Percentiles rank a stretch among this genome's conserved stretches.
Evolutionary conservation across 2,888 invertebrate species (phyloP).

Genomic region (Lucinisca nassula): DNA sequence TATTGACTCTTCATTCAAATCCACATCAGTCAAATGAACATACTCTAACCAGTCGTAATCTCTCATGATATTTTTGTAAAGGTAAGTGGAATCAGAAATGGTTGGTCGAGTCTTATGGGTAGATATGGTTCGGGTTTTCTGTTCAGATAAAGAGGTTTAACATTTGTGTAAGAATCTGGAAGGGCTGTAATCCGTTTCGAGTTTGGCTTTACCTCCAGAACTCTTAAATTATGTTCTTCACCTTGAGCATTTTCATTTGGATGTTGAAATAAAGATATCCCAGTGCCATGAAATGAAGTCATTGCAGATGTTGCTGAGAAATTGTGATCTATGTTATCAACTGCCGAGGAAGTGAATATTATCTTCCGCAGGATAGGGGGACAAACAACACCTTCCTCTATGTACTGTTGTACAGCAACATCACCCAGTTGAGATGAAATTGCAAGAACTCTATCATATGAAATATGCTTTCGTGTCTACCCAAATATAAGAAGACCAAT

Average conservation of each 20-base stretch:
- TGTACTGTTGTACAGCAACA: constrained; percentile 40
- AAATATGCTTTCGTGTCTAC: constrained; percentile 70
- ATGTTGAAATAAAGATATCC: constrained; percentile 69
- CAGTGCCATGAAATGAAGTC: constrained; percentile 62
- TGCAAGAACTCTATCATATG: constrained; percentile 71
- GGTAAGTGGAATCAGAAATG: background rate
- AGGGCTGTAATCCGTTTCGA: background rate
- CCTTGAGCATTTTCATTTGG: constrained; percentile 27
- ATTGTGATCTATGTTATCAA: constrained; percentile 74
- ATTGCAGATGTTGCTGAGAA: constrained; percentile 55
- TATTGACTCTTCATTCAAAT: background rate
- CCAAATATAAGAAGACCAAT: constrained; percentile 62
- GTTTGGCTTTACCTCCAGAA: background rate
- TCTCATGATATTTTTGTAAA: background rate
- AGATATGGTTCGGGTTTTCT: background rate
- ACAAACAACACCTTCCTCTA: constrained; percentile 53
- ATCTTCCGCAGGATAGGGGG: constrained; percentile 41
- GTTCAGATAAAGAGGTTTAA: background rate
- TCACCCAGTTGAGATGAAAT: constrained; percentile 67
- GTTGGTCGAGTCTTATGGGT: background rate
- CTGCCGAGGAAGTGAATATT: constrained; percentile 70
- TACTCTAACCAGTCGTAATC: background rate
- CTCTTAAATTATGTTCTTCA: background rate
- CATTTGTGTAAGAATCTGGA: background rate
- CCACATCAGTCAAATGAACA: background rate